Conservation (phyloP, 2,113 vertebrate species). For the Pseudopodoces humilis region DNA sequence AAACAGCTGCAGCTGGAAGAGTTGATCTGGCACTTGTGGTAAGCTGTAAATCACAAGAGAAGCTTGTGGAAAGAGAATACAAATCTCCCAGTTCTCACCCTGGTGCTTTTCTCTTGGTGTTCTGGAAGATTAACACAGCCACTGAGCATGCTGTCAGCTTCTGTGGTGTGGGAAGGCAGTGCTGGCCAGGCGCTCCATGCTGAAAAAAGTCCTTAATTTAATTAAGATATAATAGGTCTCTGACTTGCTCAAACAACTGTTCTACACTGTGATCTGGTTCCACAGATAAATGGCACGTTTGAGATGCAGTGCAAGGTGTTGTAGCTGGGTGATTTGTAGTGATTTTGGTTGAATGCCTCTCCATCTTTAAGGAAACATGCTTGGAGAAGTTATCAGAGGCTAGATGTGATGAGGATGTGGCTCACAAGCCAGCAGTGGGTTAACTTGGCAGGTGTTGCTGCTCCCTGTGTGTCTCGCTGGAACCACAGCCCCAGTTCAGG, state of each 20-base stretch:
- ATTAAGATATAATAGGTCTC: not conserved
- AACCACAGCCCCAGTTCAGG: not conserved
- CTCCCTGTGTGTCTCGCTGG: fast-evolving
- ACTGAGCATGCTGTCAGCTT: not conserved
- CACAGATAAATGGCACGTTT: not conserved
- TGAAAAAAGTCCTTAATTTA: not conserved
- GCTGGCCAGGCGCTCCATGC: not conserved
- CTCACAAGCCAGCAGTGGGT: not conserved
- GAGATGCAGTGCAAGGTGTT: not conserved
- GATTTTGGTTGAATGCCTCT: not conserved
- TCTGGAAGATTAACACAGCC: not conserved
- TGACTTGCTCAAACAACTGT: not conserved
- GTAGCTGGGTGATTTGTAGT: not conserved
- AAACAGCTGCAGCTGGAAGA: not conserved
- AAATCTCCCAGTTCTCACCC: not conserved
- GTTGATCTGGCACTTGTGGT: not conserved
- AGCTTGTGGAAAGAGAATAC: not conserved
- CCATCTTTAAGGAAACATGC: fast-evolving
- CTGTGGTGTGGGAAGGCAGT: fast-evolving
- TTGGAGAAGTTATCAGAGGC: not conserved
- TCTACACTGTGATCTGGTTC: not conserved
- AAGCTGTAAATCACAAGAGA: not conserved
- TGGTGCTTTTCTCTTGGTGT: not conserved
- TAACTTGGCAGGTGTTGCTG: not conserved
- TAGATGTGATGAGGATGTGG: not conserved